A percentile compares a stretch with the other conserved stretches of the same genome.
phyloP scores from a whole-genome alignment of 2,113 vertebrate genomes.

The Microtus oregoni region DNA sequence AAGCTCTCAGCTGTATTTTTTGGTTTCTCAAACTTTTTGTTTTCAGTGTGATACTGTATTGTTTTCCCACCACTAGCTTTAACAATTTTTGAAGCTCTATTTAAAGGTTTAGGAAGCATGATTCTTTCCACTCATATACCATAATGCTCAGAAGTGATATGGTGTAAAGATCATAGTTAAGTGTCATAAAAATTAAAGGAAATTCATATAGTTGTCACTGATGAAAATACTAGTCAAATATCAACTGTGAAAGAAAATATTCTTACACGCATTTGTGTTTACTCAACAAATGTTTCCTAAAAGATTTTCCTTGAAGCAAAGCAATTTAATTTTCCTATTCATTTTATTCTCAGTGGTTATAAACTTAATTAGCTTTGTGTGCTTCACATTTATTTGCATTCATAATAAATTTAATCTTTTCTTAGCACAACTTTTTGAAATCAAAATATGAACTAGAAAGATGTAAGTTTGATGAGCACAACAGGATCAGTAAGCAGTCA shows the following conservation, averaged over 20 bases:
- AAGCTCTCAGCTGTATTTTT: slow-evolving; percentile 8
- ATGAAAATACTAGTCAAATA: slow-evolving; percentile 78
- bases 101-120: slow-evolving; percentile 60
- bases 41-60: slow-evolving; percentile 22
- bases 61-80: slow-evolving; percentile 24
- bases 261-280: slow-evolving; percentile 81
- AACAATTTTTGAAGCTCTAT: background rate
- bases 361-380: slow-evolving; percentile 87
- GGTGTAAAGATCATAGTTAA: slow-evolving; percentile 47
- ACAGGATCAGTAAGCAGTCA: slow-evolving; percentile 86
- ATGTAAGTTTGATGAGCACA: slow-evolving; percentile 86
- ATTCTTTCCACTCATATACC: background rate
- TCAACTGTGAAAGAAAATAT: slow-evolving; percentile 75
- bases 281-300: slow-evolving; percentile 86
- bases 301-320: slow-evolving; percentile 86
- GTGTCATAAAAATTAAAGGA: slow-evolving; percentile 68
- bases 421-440: slow-evolving; percentile 86
- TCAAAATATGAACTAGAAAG: slow-evolving; percentile 86
- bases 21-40: slow-evolving; percentile 17
- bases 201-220: slow-evolving; percentile 72
- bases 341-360: slow-evolving; percentile 86
- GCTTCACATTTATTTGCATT: slow-evolving; percentile 86
- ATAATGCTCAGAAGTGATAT: background rate
- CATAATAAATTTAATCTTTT: slow-evolving; percentile 85
- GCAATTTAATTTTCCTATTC: slow-evolving; percentile 88